A percentile compares a stretch with the other conserved stretches of the same genome.
These are phyloP conservation scores for Otolemur crassicaudatus DNA, from an alignment of 2,797 vertebrate species.

Conservation along the genomic window DNA sequence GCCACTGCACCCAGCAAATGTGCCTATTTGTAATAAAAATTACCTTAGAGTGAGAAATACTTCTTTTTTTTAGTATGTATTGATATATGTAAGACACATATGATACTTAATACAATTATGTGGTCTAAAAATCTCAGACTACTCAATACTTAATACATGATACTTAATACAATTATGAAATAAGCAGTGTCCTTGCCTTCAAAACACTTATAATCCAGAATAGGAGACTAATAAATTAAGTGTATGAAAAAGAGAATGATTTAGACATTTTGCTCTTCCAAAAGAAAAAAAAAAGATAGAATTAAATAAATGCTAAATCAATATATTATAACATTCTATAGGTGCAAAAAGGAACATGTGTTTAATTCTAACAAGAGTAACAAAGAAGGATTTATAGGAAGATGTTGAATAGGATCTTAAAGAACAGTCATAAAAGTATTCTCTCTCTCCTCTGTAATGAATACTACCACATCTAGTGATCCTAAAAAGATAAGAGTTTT, in stretches of 20 bases:
- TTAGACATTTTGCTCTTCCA: too few species aligned
- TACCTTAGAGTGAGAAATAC: background rate
- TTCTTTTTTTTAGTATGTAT: background rate
- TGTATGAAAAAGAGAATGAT: background rate
- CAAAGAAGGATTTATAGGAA: constrained; percentile 14
- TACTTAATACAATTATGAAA: constrained; percentile 8
- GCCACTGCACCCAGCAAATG: background rate
- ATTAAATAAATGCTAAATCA: constrained; percentile 24
- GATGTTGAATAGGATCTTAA: background rate
- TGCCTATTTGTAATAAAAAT: constrained; percentile 7
- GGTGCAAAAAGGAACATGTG: constrained; percentile 27
- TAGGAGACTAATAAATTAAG: constrained; percentile 4
- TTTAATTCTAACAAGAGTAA: constrained; percentile 19
- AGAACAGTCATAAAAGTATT: constrained; percentile 1
- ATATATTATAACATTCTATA: constrained; percentile 13
- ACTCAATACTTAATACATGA: too few species aligned
- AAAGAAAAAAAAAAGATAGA: background rate
- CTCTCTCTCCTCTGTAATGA: background rate
- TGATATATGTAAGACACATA: background rate
- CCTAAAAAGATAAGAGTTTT: background rate
- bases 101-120: background rate
- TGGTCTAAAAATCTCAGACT: too few species aligned
- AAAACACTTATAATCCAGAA: constrained; percentile 44
- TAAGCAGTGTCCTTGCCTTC: constrained; percentile 23
- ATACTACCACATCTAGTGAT: background rate